Percentiles rank a stretch among this genome's conserved stretches.
Evolutionary conservation across 2,797 vertebrate species (phyloP).

Genomic region (Echeneis naucrates): DNA sequence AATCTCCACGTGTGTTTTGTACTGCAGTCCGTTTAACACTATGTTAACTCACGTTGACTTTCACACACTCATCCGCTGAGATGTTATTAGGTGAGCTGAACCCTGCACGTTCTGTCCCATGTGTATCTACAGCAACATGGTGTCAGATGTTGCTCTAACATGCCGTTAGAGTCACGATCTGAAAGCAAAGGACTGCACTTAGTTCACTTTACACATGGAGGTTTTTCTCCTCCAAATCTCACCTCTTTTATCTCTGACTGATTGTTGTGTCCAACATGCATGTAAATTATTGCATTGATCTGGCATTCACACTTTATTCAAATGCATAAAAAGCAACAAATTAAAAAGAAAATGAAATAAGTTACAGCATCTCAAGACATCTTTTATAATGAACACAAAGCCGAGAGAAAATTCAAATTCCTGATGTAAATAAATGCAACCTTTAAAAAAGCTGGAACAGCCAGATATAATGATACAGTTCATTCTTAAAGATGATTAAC

Average conservation of each 20-base stretch:
- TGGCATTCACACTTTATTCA: slow-evolving; percentile 66
- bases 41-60: too few relatives aligned
- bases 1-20: neutral
- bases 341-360: slow-evolving; percentile 41
- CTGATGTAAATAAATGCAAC: neutral
- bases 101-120: slow-evolving; percentile 33
- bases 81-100: neutral
- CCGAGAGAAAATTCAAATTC: slow-evolving; percentile 39
- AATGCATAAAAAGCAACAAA: slow-evolving; percentile 67
- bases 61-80: too few relatives aligned
- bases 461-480: slow-evolving; percentile 1
- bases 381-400: slow-evolving; percentile 48
- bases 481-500: slow-evolving; percentile 6
- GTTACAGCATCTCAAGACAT: slow-evolving; percentile 44
- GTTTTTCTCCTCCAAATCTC: slow-evolving; percentile 47
- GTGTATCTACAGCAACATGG: slow-evolving; percentile 34
- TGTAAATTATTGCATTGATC: slow-evolving; percentile 73
- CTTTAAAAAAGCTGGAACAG: neutral
- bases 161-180: slow-evolving; percentile 19
- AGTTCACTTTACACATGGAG: slow-evolving; percentile 29
- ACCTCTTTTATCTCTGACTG: slow-evolving; percentile 32
- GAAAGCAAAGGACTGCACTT: slow-evolving; percentile 1
- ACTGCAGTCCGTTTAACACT: neutral
- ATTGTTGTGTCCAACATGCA: slow-evolving; percentile 73
- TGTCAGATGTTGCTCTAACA: slow-evolving; percentile 4